Evolutionary conservation across 1,140 invertebrate genomes (phyloP), one percentile per base, ranked within the genome.

Genomic region (Ostrea denselamellosa): DNA sequence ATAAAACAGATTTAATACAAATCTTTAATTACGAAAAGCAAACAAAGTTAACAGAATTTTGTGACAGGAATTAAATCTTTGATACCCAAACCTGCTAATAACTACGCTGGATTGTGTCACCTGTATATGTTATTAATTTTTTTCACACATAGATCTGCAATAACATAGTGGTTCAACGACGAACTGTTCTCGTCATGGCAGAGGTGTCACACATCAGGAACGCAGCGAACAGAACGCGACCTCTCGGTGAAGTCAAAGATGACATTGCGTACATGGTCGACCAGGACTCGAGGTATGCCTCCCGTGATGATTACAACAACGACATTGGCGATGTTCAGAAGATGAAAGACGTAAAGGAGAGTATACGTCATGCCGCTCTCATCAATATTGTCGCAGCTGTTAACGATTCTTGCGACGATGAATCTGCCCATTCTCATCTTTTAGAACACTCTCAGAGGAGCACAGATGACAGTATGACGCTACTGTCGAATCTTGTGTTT

Each of bases 381-480:
- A 89, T 89, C 25, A 87, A 89, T 51, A 89, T 89, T 51, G 89
- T 89, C 9, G 89, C 89, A 19, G 84, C 89, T 25, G 89, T 89
- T 8, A 89, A 89, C 25, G 86, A 71, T 22, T 53, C 44, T 19
- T 53, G 82, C 44, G 52, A 83, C 5, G 82, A 54, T 9, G 68
- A 77, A 5, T 28, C 68, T 14, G 0, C 68, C 8, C 9, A 25
- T 28, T 77, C 68, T 17, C 68, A 25, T 77, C 25, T 77, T 28
- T 34, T 77, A 44, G 82, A 83, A 54, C 82, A 83, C 8, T 52
- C 82, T 83, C 82, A 83, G 28, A 83, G 52, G 52, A 52, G 52
- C 19, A 51, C 71, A 25, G 56, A 56, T 3, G 86, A 56, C 34
- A 84, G 84, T 12, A 86, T 89, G 77, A 58, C 71, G 17, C 65